Conservation (phyloP, 1,140 invertebrate genomes). For the Musca domestica region DNA sequence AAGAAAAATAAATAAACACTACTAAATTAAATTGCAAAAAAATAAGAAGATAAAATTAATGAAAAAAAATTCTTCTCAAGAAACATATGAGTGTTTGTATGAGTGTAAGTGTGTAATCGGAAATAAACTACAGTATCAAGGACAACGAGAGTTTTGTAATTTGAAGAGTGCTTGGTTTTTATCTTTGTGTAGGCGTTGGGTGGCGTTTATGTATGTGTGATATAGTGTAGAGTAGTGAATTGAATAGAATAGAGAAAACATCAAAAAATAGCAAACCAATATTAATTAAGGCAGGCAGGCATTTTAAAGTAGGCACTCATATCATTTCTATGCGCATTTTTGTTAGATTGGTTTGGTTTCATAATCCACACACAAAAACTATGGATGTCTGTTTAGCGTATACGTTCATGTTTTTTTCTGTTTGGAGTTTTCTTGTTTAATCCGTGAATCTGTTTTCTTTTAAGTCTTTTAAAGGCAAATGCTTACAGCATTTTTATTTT, state of each 20-base stretch:
- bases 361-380: constrained; percentile 15
- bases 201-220: neutral
- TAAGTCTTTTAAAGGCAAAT: constrained; percentile 1
- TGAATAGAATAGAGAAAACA: constrained; percentile 18
- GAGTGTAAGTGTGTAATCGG: too few species aligned
- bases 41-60: too few species aligned
- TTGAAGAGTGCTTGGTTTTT: too few species aligned
- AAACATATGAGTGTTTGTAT: too few species aligned
- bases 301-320: constrained; percentile 24
- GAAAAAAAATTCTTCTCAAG: too few species aligned
- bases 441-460: neutral
- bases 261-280: constrained; percentile 25
- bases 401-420: constrained; percentile 8
- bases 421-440: neutral
- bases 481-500: neutral
- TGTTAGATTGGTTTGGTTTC: constrained; percentile 9
- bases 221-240: neutral
- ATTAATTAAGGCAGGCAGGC: constrained; percentile 22
- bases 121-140: too few species aligned
- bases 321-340: constrained; percentile 7
- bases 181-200: too few species aligned
- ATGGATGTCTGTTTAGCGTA: constrained; percentile 12
- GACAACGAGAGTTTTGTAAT: too few species aligned
- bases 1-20: too few species aligned
- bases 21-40: too few species aligned